Conservation (phyloP, 2,113 vertebrate genomes). For the Vimba vimba region DNA sequence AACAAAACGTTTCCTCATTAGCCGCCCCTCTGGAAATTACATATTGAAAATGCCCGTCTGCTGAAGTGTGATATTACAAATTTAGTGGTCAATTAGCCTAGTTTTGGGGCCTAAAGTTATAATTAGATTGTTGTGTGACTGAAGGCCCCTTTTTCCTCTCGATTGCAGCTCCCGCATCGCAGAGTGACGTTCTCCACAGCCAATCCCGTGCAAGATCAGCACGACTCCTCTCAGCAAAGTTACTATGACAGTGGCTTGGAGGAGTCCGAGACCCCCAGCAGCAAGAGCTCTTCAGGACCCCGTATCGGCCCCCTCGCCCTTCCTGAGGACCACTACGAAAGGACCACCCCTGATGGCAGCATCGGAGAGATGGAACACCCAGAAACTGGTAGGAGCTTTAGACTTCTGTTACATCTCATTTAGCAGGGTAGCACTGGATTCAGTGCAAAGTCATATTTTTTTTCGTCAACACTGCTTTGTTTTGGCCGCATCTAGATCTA, state of each 20-base stretch:
- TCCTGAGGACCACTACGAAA: conserved; percentile 96
- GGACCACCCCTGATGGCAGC: conserved; percentile 98
- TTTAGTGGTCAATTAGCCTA: conserved; percentile 61
- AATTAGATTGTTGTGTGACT: conserved; percentile 52
- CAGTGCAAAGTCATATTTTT: neutral
- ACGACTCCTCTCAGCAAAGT: conserved; percentile 97
- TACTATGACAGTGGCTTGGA: conserved; percentile 98
- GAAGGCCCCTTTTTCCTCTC: conserved; percentile 47
- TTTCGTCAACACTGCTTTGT: conserved; percentile 19
- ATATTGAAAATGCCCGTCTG: conserved; percentile 49
- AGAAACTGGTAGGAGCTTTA: conserved; percentile 85
- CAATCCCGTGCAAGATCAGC: conserved; percentile 95
- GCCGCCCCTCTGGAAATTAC: conserved; percentile 44
- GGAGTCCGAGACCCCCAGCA: conserved; percentile 98
- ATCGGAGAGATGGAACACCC: conserved; percentile 99
- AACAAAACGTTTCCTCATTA: conserved; percentile 55
- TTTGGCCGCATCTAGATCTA: conserved; percentile 30
- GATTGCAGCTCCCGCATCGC: conserved; percentile 91
- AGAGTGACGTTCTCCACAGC: conserved; percentile 98
- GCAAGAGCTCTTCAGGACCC: conserved; percentile 96
- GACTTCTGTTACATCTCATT: neutral
- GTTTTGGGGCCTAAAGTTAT: conserved; percentile 46
- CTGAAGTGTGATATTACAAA: conserved; percentile 56
- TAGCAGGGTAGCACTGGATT: neutral
- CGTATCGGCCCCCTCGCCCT: conserved; percentile 94